A percentile compares a stretch with the other conserved stretches of the same genome.
These are phyloP conservation scores for Corythucha ciliata DNA, from an alignment of 2,888 invertebrate species.

Conservation along the genomic window DNA sequence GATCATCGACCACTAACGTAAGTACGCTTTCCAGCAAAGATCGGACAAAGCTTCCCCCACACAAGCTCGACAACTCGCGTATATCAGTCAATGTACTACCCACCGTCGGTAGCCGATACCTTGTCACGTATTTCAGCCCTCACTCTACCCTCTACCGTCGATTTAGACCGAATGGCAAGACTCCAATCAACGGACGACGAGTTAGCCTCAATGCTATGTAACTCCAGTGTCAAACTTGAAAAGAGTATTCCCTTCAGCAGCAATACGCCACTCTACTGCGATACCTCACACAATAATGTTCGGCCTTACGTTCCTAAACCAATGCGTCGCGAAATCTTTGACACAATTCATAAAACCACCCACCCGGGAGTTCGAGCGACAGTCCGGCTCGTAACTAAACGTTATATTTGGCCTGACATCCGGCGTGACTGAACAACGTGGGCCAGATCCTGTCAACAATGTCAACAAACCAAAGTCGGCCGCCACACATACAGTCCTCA, in stretches of 20 bases:
- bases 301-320: slow-evolving; percentile 21
- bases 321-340: slow-evolving; percentile 18
- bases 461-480: slow-evolving; percentile 39
- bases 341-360: slow-evolving; percentile 33
- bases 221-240: too few relatives aligned
- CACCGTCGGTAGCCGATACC: slow-evolving; percentile 39
- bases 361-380: slow-evolving; percentile 35
- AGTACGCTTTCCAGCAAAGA: slow-evolving; percentile 23
- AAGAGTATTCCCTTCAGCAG: neutral
- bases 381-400: slow-evolving; percentile 35
- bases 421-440: slow-evolving; percentile 38
- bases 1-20: slow-evolving; percentile 18
- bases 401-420: slow-evolving; percentile 41
- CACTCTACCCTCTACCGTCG: too few relatives aligned
- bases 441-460: slow-evolving; percentile 37
- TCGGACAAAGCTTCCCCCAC: slow-evolving; percentile 38
- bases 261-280: neutral
- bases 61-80: slow-evolving; percentile 38
- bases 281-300: neutral
- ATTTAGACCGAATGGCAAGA: neutral
- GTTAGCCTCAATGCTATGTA: too few relatives aligned
- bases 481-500: slow-evolving; percentile 37
- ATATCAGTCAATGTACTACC: slow-evolving; percentile 39
- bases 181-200: too few relatives aligned
- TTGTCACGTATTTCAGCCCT: slow-evolving; percentile 36